A percentile compares a stretch with the other conserved stretches of the same genome.
These are phyloP conservation scores for Molossus alvarezi DNA, from an alignment of 2,797 vertebrate genomes.

Conservation along the genomic window DNA sequence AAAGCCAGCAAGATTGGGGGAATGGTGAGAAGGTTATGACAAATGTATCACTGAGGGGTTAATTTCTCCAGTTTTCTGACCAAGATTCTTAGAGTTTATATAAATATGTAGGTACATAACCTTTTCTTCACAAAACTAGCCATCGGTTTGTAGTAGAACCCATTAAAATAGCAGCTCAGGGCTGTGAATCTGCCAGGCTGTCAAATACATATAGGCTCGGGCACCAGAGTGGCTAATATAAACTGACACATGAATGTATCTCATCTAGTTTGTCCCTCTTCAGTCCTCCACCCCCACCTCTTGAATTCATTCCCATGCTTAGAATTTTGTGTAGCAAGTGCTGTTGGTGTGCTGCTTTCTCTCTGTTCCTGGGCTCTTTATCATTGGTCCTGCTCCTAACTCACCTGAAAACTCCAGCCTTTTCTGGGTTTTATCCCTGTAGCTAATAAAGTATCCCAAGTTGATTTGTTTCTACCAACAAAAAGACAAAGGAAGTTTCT, in stretches of 20 bases:
- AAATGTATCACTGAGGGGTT: not conserved
- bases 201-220: rapidly evolving
- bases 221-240: not conserved
- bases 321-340: not conserved
- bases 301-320: not conserved
- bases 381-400: not conserved
- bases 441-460: not conserved
- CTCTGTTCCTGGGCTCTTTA: not conserved
- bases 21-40: not conserved
- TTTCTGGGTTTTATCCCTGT: not conserved
- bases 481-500: not conserved
- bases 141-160: not conserved
- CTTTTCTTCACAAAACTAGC: not conserved
- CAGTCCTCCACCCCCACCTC: not conserved
- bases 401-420: not conserved
- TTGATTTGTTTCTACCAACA: not conserved
- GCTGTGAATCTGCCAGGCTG: not conserved
- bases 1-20: not conserved
- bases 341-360: not conserved
- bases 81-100: not conserved
- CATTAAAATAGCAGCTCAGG: not conserved
- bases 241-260: not conserved
- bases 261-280: not conserved
- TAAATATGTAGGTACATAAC: not conserved
- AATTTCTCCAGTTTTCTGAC: not conserved